Evolutionary conservation across 2,888 invertebrate genomes (phyloP).

Genomic region (Nudaria mundana): DNA sequence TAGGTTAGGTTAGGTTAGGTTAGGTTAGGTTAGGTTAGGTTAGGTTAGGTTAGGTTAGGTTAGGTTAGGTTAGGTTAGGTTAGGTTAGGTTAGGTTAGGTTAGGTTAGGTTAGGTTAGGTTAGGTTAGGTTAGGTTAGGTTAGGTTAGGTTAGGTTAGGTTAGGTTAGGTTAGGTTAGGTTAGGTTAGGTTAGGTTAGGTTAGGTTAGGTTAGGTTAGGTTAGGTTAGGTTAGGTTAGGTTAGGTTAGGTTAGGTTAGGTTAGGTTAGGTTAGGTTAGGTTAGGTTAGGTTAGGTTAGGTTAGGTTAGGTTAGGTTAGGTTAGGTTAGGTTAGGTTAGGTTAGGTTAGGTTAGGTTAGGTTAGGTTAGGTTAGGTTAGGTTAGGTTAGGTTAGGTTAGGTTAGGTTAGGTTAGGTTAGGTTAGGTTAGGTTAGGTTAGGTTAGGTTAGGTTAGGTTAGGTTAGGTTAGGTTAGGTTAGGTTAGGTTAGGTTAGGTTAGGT

Average conservation of each 20-base stretch:
- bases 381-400: too few relatives aligned
- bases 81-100: constrained; percentile 12
- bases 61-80: constrained; percentile 7
- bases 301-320: constrained; percentile 7
- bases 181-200: too few relatives aligned
- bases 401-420: too few relatives aligned
- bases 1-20: constrained; percentile 2
- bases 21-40: constrained; percentile 7
- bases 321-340: too few relatives aligned
- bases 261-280: constrained; percentile 14
- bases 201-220: too few relatives aligned
- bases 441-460: constrained; percentile 7
- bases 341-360: too few relatives aligned
- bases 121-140: too few relatives aligned
- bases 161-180: too few relatives aligned
- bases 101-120: constrained; percentile 7
- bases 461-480: constrained; percentile 14
- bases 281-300: constrained; percentile 12
- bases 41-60: constrained; percentile 11
- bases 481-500: constrained; percentile 12
- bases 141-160: too few relatives aligned
- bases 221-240: neutral
- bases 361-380: too few relatives aligned
- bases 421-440: neutral
- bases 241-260: constrained; percentile 7